Evolutionary conservation across 2,888 invertebrate species (phyloP), one percentile per base, ranked within the genome.

Genomic region (Zhengitettix transpicula): DNA sequence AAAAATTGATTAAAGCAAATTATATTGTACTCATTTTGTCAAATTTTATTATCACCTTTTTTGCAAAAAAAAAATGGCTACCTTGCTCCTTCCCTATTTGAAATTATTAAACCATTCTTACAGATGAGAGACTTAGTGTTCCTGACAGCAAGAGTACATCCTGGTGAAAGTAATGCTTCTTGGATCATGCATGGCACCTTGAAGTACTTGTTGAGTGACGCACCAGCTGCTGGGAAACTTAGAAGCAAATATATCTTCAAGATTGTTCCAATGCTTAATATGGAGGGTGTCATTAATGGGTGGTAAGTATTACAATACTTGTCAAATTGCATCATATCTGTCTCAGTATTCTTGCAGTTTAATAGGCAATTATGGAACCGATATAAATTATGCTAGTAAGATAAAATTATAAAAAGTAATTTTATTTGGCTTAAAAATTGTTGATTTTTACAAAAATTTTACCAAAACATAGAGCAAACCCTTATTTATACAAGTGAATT

Each of bases 131-230:
- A 83, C 64, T 76, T 84, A 65, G 74, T 91, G 64, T 85, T 90
- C 69, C 75, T 92, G 57, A 83, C 87, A 10, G 81, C 85, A 0
- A 78, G 91, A 64, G 90, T 92, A 10, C 92, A 92, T 75, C 91
- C 92, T 1, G 89, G 90, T 1, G 92, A 92, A 73, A 87, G 87
- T 70, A 92, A 91, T 72, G 81, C 90, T 10, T 89, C 89, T 0
- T 92, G 89, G 89, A 84, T 90, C 62, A 89, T 92, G 87, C 85
- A 88, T 71, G 91, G 89, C 9, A 83, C 85, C 0, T 73, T 90
- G 58, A 77, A 81, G 59, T 82, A 77, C 66, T 74, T 90, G 60
- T 72, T 88, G 55, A 78, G 80, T 28, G 76, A 77, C 68, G 74
- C 80, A 10, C 68, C 75, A 1, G 73, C 76, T 14, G 83, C 86